A percentile compares a stretch with the other conserved stretches of the same genome.
Conservation (phyloP, 2,888 invertebrate species). For the Molorchus minor region DNA sequence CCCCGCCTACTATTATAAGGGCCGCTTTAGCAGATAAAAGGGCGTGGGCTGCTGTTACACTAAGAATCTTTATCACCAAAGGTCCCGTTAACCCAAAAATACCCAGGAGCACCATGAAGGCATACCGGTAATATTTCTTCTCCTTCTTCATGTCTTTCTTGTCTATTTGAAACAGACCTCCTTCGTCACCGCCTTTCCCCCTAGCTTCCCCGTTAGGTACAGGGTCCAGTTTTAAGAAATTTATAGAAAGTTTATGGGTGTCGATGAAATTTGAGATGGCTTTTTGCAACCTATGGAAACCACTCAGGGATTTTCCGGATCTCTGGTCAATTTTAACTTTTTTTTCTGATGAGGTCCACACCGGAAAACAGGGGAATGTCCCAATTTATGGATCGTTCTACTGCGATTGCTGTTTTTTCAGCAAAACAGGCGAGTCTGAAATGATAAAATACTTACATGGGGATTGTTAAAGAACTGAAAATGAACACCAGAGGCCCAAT, state of each 20-base stretch:
- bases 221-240: slow-evolving; percentile 60
- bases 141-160: slow-evolving; percentile 46
- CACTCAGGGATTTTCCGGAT: slow-evolving; percentile 40
- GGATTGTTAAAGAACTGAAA: too few species aligned
- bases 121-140: slow-evolving; percentile 53
- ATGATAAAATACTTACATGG: slow-evolving; percentile 16
- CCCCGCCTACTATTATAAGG: slow-evolving; percentile 75
- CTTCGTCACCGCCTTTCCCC: slow-evolving; percentile 31
- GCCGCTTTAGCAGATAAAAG: slow-evolving; percentile 78
- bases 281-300: slow-evolving; percentile 61
- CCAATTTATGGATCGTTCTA: slow-evolving; percentile 55
- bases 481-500: too few species aligned
- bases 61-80: slow-evolving; percentile 74
- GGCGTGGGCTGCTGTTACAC: slow-evolving; percentile 76
- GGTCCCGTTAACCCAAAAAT: slow-evolving; percentile 74
- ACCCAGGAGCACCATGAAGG: slow-evolving; percentile 57
- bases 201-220: slow-evolving; percentile 27
- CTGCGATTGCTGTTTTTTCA: slow-evolving; percentile 51
- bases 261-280: slow-evolving; percentile 70
- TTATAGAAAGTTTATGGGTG: slow-evolving; percentile 72
- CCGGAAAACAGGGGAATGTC: slow-evolving; percentile 57
- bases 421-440: slow-evolving; percentile 53
- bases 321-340: slow-evolving; percentile 41
- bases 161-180: slow-evolving; percentile 29
- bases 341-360: slow-evolving; percentile 51